Percentiles rank a stretch among this genome's conserved stretches.
These are phyloP conservation scores for Scaptomyza caliginosa DNA, from an alignment of 2,888 invertebrate genomes.

Conservation along the genomic window DNA sequence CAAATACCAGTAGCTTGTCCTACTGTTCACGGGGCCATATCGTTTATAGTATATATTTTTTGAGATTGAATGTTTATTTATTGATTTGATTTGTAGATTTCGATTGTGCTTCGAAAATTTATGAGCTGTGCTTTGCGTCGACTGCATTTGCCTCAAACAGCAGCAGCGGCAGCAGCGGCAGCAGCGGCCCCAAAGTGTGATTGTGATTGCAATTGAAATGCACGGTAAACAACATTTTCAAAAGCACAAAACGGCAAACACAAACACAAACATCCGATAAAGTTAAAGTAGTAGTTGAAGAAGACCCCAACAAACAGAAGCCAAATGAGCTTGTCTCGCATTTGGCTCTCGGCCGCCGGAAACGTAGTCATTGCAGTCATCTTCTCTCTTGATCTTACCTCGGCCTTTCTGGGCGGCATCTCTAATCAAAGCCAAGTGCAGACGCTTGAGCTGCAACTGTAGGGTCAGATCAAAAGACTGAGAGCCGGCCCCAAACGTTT, in stretches of 20 bases:
- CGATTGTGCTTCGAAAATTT: constrained; percentile 59
- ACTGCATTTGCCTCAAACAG: constrained; percentile 17
- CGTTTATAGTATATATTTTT: constrained; percentile 36
- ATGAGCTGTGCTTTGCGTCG: constrained; percentile 30
- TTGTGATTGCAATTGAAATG: constrained; percentile 58
- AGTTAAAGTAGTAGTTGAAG: constrained; percentile 1
- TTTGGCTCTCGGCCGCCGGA: constrained; percentile 49
- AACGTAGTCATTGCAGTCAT: constrained; percentile 27
- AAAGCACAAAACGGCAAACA: constrained; percentile 70
- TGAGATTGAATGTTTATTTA: constrained; percentile 64
- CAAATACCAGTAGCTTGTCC: constrained; percentile 68
- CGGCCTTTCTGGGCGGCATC: constrained; percentile 35
- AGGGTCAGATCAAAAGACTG: constrained; percentile 67
- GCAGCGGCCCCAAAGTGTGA: constrained; percentile 35
- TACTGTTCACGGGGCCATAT: constrained; percentile 9
- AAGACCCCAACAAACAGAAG: constrained; percentile 64
- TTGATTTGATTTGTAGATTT: constrained; percentile 56
- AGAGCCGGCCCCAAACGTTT: constrained; percentile 26
- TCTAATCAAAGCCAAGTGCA: constrained; percentile 67
- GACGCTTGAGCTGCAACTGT: constrained; percentile 71
- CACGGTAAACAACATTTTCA: constrained; percentile 65
- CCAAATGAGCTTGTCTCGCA: constrained; percentile 74
- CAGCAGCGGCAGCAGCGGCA: constrained; percentile 3
- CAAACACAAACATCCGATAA: constrained; percentile 75
- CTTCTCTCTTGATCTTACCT: background rate